Percentiles rank a stretch among this genome's conserved stretches.
These are phyloP conservation scores for Phaetusa simplex DNA, from an alignment of 2,113 vertebrate genomes.

Conservation along the genomic window DNA sequence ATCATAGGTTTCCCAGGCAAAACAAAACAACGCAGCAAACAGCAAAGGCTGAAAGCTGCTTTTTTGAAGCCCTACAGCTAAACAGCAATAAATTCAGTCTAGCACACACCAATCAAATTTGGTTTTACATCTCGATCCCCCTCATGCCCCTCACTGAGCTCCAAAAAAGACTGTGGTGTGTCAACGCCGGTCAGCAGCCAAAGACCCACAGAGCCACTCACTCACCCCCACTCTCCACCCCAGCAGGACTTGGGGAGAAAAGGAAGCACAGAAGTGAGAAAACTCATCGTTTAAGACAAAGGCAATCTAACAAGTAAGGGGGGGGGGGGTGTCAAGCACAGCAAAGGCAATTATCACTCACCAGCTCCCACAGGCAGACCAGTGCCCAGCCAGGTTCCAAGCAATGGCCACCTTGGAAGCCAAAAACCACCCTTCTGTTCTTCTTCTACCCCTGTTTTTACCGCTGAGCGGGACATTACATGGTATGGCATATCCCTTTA, in stretches of 20 bases:
- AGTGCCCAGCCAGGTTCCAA: not conserved
- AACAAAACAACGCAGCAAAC: not conserved
- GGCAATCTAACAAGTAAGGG: not conserved
- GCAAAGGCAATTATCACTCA: too few relatives aligned
- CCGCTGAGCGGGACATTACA: too few relatives aligned
- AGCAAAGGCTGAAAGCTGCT: not conserved
- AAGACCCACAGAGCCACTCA: not conserved
- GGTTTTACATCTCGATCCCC: fast-evolving
- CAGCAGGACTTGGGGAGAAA: not conserved
- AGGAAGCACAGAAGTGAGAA: not conserved
- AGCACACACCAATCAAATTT: not conserved
- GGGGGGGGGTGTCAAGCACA: not conserved
- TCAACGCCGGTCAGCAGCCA: not conserved
- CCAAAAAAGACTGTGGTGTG: not conserved
- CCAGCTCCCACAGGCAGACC: not conserved
- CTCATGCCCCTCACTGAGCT: not conserved
- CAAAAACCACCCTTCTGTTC: not conserved
- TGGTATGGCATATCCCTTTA: not conserved
- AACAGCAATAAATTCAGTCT: not conserved
- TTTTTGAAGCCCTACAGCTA: not conserved
- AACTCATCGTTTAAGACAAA: not conserved
- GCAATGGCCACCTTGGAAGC: not conserved
- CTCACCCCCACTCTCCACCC: too few relatives aligned
- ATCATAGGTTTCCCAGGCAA: not conserved
- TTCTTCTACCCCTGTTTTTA: not conserved